These are phyloP conservation scores for Malacoraja senta DNA, from an alignment of 2,797 vertebrate species.

Conservation along the genomic window DNA sequence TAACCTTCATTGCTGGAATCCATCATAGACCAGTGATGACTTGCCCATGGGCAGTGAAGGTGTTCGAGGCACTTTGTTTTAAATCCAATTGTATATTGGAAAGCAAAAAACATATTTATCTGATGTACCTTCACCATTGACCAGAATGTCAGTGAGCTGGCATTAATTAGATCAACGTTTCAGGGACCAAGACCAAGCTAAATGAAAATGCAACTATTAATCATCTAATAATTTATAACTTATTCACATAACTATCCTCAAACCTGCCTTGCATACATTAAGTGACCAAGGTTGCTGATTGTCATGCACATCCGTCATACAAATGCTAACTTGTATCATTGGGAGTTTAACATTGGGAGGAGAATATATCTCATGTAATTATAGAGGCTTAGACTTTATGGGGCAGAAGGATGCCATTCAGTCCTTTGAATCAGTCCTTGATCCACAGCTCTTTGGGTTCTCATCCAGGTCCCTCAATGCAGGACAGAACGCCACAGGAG, in stretches of 20 bases:
- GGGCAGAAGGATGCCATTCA: too few relatives aligned
- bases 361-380: too few relatives aligned
- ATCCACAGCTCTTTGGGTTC: too few relatives aligned
- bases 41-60: background rate
- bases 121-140: background rate
- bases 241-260: background rate
- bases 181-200: background rate
- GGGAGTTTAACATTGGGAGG: too few relatives aligned
- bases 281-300: background rate
- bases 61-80: background rate
- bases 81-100: background rate
- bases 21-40: background rate
- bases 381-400: too few relatives aligned
- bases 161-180: background rate
- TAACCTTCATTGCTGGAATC: background rate
- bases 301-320: background rate
- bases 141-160: background rate
- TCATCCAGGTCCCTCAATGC: too few relatives aligned
- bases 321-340: background rate
- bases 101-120: background rate
- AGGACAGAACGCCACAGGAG: too few relatives aligned
- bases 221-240: background rate
- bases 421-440: too few relatives aligned
- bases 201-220: background rate
- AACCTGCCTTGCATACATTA: background rate